Percentiles rank a stretch among this genome's conserved stretches.
phyloP scores from a whole-genome alignment of 2,797 vertebrate species.

The Odontamblyopus lacepedii region DNA sequence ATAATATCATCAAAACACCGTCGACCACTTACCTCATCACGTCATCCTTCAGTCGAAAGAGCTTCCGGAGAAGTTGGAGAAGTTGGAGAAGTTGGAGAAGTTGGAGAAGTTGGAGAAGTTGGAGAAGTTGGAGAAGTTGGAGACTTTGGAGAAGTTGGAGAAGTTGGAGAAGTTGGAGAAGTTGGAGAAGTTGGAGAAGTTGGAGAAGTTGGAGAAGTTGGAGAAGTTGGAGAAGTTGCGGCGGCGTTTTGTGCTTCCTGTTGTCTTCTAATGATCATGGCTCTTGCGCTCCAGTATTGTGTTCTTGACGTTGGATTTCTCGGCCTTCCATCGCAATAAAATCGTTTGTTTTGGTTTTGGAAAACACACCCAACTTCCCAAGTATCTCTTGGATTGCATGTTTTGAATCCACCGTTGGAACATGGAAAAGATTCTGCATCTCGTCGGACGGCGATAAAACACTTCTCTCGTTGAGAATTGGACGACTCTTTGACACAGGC shows the following conservation, averaged over 20 bases:
- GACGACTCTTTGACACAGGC: neutral
- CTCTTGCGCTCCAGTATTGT: neutral
- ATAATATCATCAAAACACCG: too few relatives aligned
- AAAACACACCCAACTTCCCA: neutral
- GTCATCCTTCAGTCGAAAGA: too few relatives aligned
- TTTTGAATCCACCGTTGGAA: neutral
- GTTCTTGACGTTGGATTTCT: neutral
- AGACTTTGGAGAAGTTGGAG: too few relatives aligned
- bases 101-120: too few relatives aligned
- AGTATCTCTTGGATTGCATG: neutral
- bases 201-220: too few relatives aligned
- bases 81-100: too few relatives aligned
- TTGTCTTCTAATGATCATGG: neutral
- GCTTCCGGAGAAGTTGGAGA: too few relatives aligned
- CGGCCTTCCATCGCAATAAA: neutral
- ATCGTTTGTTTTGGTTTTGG: neutral
- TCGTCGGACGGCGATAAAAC: neutral
- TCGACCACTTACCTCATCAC: too few relatives aligned
- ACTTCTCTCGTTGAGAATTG: neutral
- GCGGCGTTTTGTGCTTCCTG: too few relatives aligned
- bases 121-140: too few relatives aligned
- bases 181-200: neutral
- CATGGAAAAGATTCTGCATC: rapidly evolving
- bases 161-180: too few relatives aligned
- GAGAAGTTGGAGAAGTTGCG: neutral